Conservation (phyloP, 2,797 vertebrate genomes). For the Sebastes wilsoni region DNA sequence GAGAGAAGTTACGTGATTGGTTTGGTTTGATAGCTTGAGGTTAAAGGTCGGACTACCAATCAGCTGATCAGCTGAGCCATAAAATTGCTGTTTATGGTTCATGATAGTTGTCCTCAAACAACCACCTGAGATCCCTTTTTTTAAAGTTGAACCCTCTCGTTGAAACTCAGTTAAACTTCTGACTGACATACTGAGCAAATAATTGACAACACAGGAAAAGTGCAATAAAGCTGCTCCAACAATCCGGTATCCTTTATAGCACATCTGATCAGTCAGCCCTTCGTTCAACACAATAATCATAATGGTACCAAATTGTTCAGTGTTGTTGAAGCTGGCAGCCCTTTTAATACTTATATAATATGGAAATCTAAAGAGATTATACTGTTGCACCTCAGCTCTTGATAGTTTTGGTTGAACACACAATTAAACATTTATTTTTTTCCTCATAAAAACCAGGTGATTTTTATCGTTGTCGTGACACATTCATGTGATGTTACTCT, state of each 20-base stretch:
- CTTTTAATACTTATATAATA: neutral
- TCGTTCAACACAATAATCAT: neutral
- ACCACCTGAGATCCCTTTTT: constrained; percentile 6
- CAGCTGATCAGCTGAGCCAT: constrained; percentile 52
- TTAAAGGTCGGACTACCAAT: constrained; percentile 60
- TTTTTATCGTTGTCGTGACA: constrained; percentile 16
- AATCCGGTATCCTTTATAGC: neutral
- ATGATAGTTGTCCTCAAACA: constrained; percentile 50
- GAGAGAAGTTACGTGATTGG: constrained; percentile 19
- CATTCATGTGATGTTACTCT: constrained; percentile 44
- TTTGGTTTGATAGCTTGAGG: constrained; percentile 40
- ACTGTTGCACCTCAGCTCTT: neutral
- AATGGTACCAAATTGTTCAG: neutral
- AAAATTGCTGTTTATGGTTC: constrained; percentile 62
- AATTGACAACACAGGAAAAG: constrained; percentile 47
- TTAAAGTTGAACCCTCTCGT: neutral
- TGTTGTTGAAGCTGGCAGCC: neutral
- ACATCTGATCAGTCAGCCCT: neutral
- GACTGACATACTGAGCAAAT: constrained; percentile 57
- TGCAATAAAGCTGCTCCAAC: constrained; percentile 12
- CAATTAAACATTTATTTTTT: constrained; percentile 24
- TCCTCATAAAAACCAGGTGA: constrained; percentile 9
- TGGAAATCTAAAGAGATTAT: neutral
- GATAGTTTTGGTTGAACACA: neutral
- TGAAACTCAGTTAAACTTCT: constrained; percentile 37